These are phyloP conservation scores for Caenorhabditis sp. DNA, from an alignment of 2,888 invertebrate species.

Conservation along the genomic window DNA sequence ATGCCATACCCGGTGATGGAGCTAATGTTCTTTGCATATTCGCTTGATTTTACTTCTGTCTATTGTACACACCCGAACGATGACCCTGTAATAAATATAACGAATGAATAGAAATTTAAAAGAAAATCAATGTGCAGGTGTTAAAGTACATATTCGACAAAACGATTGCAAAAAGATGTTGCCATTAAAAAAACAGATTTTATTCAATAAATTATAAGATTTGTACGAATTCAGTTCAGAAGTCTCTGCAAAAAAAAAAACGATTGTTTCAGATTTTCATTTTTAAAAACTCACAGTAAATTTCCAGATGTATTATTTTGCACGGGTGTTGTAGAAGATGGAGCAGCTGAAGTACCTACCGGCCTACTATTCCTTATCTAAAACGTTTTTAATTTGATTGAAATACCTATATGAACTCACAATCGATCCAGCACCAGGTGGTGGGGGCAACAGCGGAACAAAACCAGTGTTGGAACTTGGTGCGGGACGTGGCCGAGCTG, in stretches of 20 bases:
- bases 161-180: background rate
- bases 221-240: background rate
- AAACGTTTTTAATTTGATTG: background rate
- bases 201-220: conserved; percentile 1
- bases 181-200: background rate
- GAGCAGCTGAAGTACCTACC: background rate
- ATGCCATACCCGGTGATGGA: conserved; percentile 39
- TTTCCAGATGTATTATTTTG: conserved; percentile 5
- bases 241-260: conserved; percentile 10
- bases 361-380: background rate
- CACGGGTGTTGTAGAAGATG: background rate
- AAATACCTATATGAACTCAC: too few species aligned
- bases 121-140: too few species aligned
- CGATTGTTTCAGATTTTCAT: background rate
- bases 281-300: conserved; percentile 5
- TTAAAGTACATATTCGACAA: background rate
- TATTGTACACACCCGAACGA: background rate
- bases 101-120: background rate
- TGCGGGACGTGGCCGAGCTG: conserved; percentile 40
- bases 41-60: background rate
- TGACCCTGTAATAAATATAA: background rate
- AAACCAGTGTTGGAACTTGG: conserved; percentile 43
- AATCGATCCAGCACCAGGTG: conserved; percentile 54
- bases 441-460: conserved; percentile 66
- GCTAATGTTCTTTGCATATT: background rate